Evolutionary conservation across 1,140 invertebrate genomes (phyloP), one percentile per base, ranked within the genome.

Genomic region (Drosophila pallidifrons): DNA sequence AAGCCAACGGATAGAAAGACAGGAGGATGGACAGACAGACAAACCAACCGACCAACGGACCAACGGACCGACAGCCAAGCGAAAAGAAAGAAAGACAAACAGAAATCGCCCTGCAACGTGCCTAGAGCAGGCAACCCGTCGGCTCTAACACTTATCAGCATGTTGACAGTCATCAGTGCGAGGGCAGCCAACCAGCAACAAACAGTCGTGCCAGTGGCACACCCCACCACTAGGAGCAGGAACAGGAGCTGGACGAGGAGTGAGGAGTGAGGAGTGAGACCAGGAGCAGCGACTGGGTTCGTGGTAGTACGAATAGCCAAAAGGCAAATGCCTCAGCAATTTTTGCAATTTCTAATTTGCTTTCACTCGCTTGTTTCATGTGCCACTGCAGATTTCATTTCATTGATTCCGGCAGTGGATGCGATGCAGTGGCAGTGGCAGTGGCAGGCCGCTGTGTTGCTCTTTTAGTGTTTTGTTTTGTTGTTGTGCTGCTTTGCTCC

Each of bases 61-160:
- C 7, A 25, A 41, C 20, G 45, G 41, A 41, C 30, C 8, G 32
- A 30, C 52, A 16, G n/a, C 8, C n/a, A 38, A 10, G 35, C 35
- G 10, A 10, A 38, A 38, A 38, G 25, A 43, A 55, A 13, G 38
- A 20, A 46, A 41, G 30, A 10, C 25, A 67, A 49, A 60, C 54
- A 35, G 66, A 57, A 66, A 38, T 49, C 28, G 51, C 25, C n/a
- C 25, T 30, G 49, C 51, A 52, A 52, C 51, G 11, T 52, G 54
- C 13, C 30, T 20, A 57, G 15, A 57, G 52, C 52, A 52, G 45
- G 64, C 38, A 46, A 45, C 5, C 41, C 58, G 52, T 55, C 55
- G 41, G 57, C 57, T 59, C 58, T 32, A 67, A 54, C 79, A 83
- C 81, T 85, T 85, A 85, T 85, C 81, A 68, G 68, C 41, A 61